These are phyloP conservation scores for Amiota communis DNA, from an alignment of 2,888 invertebrate species.

Conservation along the genomic window DNA sequence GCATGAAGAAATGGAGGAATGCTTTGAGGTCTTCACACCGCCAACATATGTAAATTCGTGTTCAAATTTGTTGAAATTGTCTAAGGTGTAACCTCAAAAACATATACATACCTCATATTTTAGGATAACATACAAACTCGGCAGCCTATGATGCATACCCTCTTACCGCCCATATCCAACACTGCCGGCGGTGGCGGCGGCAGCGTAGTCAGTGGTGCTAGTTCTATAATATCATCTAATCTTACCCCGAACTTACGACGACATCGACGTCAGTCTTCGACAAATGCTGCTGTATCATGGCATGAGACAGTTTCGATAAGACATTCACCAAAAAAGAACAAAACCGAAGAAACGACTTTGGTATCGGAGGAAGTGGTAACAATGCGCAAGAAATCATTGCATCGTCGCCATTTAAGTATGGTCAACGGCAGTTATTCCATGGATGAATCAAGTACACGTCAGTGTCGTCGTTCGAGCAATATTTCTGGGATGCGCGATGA, in stretches of 20 bases:
- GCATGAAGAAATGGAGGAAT: slow-evolving; percentile 84
- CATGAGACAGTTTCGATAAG: slow-evolving; percentile 71
- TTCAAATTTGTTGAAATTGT: background rate
- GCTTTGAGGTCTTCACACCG: slow-evolving; percentile 89
- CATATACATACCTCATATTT: background rate
- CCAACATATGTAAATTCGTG: slow-evolving; percentile 76
- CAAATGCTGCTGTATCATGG: slow-evolving; percentile 72
- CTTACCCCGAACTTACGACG: slow-evolving; percentile 54
- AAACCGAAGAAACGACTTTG: background rate
- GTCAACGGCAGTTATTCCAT: slow-evolving; percentile 67
- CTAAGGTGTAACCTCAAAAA: slow-evolving; percentile 24
- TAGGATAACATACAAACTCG: background rate
- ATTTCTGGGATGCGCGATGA: slow-evolving; percentile 66
- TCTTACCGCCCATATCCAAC: slow-evolving; percentile 54
- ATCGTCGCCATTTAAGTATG: slow-evolving; percentile 70
- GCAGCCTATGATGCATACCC: slow-evolving; percentile 40
- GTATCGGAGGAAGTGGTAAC: slow-evolving; percentile 65
- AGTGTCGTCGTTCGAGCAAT: slow-evolving; percentile 59
- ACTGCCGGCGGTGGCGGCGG: slow-evolving; percentile 38
- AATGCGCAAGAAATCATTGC: slow-evolving; percentile 63
- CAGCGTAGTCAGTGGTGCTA: slow-evolving; percentile 55
- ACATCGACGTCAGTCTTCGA: slow-evolving; percentile 70
- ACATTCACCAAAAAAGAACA: slow-evolving; percentile 53
- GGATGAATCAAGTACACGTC: slow-evolving; percentile 57
- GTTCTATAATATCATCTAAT: slow-evolving; percentile 59